Base-by-base conservation (phyloP, 2,888 invertebrate genomes). In the Phorcus lineatus region DNA sequence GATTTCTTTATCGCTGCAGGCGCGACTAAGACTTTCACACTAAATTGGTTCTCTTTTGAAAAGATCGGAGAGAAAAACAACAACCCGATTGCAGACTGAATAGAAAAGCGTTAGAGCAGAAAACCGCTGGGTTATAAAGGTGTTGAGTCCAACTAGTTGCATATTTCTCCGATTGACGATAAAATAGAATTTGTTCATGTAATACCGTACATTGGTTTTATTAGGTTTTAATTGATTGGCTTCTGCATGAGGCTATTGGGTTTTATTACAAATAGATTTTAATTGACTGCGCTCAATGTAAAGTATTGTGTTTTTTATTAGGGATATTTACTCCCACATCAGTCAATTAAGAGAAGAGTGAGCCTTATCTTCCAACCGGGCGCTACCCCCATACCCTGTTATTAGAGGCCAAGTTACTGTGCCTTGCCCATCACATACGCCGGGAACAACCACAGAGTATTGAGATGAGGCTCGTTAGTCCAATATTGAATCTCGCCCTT, bases 1-100 rank as follows among this genome's bases (percentile, higher is more conserved):
- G 31, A 31, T 79, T 81, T 81, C 75, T 76, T 75, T 70, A 67
- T 53, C 81, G 24, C 81, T 75, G 77, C 62, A 53, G 78, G 81
- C 19, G 28, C 76, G 62, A 76, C 76, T 36, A 67, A 28, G 40
- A 47, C 76, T 40, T 81, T 76, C 76, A 70, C 70, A 79, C 55
- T 66, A 79, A 81, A 81, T 79, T 79, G 81, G 55, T 76, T 76
- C 54, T 17, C 54, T 55, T 28, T 76, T 54, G 28, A 76, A 54
- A 53, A 28, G 54, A 40, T 55, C 24, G 28, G 28, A 31, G 28
- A 1, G 76, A 76, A 76, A 76, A 76, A 76, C 76, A 76, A 76
- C 55, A 28, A 24, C 13, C 28, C 76, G 54, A 76, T 76, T 31
- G 36, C 9, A 28, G 28, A 54, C 55, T 76, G 28, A 76, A 76